Evolutionary conservation across 2,113 vertebrate species (phyloP).

Genomic region (Kobus ellipsiprymnus): DNA sequence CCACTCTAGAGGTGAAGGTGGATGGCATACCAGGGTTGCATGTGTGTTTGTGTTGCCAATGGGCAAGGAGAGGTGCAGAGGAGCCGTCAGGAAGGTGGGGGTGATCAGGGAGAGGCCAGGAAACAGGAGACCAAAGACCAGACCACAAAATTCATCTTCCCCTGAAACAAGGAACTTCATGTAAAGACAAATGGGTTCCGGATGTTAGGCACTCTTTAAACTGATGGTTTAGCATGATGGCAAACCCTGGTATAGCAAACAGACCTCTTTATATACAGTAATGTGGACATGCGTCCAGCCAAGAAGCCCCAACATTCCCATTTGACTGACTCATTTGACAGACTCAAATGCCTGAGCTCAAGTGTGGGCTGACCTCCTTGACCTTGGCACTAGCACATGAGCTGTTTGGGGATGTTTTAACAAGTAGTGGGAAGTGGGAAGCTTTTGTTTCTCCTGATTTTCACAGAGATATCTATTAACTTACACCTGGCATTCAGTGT

Average conservation of each 20-base stretch:
- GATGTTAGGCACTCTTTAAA: background rate
- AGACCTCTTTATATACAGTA: background rate
- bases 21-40: background rate
- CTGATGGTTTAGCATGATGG: background rate
- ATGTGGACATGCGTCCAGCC: background rate
- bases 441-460: background rate
- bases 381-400: background rate
- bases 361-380: constrained; percentile 6
- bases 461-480: background rate
- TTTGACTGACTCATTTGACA: constrained; percentile 17
- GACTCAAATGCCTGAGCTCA: background rate
- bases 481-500: background rate
- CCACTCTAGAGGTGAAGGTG: background rate
- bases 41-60: accelerated
- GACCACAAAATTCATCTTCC: background rate
- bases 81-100: background rate
- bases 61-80: background rate
- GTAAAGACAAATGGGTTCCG: background rate
- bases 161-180: background rate
- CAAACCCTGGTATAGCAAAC: background rate
- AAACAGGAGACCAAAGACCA: background rate
- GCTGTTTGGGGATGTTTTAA: background rate
- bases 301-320: background rate
- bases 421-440: background rate
- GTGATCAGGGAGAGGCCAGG: background rate